A percentile compares a stretch with the other conserved stretches of the same genome.
Evolutionary conservation across 2,113 vertebrate genomes (phyloP).

Genomic region (Opisthocomus hoazin): DNA sequence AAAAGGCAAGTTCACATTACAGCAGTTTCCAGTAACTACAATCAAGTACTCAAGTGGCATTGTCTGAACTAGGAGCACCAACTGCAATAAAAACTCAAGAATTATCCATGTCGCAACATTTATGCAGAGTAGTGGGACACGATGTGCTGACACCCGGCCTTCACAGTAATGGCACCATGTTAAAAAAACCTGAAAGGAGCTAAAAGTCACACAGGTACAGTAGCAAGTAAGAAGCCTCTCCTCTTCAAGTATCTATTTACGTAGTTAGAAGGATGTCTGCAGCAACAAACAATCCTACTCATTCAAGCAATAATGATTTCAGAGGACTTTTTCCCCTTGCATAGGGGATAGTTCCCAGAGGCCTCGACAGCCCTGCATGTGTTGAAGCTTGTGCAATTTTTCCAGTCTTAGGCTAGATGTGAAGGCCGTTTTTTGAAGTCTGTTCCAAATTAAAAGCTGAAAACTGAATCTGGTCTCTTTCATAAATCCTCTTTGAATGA

Average conservation of each 20-base stretch:
- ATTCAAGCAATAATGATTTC: not conserved
- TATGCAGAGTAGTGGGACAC: not conserved
- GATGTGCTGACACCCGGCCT: rapidly evolving
- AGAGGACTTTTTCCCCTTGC: not conserved
- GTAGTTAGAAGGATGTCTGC: not conserved
- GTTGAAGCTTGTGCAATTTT: not conserved
- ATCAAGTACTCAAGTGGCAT: not conserved
- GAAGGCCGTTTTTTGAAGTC: not conserved
- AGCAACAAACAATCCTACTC: not conserved
- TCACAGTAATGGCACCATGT: not conserved
- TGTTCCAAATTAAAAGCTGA: not conserved
- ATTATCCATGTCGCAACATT: not conserved
- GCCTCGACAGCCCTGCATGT: not conserved
- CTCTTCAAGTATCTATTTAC: not conserved
- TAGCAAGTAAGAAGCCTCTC: not conserved
- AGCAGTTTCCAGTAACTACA: not conserved
- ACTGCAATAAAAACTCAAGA: not conserved
- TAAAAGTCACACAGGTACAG: not conserved
- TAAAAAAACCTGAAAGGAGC: not conserved
- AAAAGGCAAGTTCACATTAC: not conserved
- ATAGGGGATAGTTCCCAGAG: not conserved
- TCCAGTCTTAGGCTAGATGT: not conserved
- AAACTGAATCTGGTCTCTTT: not conserved
- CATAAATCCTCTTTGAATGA: not conserved
- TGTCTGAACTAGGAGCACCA: not conserved